Evolutionary conservation across 2,888 invertebrate species (phyloP).

Genomic region (Dasysyrphus tricinctus): DNA sequence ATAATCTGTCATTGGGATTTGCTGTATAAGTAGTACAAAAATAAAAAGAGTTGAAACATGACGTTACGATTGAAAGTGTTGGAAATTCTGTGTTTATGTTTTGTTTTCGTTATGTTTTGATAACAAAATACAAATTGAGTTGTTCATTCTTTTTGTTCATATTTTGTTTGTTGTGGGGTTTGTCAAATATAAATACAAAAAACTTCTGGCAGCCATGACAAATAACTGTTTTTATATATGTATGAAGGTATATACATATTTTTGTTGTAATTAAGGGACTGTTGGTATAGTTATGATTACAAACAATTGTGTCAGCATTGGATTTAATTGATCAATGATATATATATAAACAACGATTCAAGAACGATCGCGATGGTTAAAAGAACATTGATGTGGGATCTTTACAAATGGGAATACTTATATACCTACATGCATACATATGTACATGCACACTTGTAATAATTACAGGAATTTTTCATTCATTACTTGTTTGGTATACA

Average conservation of each 20-base stretch:
- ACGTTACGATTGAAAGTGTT: neutral
- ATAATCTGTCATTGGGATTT: neutral
- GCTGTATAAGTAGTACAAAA: neutral
- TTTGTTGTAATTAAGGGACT: neutral
- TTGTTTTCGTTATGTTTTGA: neutral
- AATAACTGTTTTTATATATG: neutral
- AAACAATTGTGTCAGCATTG: neutral
- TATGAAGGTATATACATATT: neutral
- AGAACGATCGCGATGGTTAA: neutral
- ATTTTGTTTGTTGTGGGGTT: neutral
- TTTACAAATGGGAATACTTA: too few relatives aligned
- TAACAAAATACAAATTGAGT: neutral
- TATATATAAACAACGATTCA: neutral
- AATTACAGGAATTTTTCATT: too few relatives aligned
- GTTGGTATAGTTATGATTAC: neutral
- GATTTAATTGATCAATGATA: neutral
- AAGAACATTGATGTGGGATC: neutral
- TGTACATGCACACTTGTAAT: too few relatives aligned
- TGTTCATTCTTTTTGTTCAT: neutral
- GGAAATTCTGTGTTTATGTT: neutral
- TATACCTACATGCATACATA: too few relatives aligned
- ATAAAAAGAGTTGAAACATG: neutral
- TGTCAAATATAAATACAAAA: neutral
- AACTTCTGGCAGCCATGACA: neutral
- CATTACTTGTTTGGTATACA: too few relatives aligned